These are phyloP conservation scores for Bombus waltoni DNA, from an alignment of 1,140 invertebrate species.

Conservation along the genomic window DNA sequence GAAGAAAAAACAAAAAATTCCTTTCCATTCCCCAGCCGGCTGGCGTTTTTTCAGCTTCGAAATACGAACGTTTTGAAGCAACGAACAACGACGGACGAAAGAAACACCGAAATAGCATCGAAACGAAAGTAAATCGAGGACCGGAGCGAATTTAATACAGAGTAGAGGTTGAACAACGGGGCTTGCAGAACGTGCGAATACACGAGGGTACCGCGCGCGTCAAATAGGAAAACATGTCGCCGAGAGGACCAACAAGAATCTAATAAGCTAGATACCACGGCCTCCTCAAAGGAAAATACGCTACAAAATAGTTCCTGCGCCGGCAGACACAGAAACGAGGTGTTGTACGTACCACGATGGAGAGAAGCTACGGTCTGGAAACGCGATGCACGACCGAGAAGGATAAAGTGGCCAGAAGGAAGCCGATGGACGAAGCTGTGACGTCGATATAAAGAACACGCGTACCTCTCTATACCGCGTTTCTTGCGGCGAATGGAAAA, in stretches of 20 bases:
- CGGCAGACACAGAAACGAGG: conserved; percentile 18
- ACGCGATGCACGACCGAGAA: conserved; percentile 9
- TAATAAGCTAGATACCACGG: conserved; percentile 59
- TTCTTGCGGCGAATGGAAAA: not conserved
- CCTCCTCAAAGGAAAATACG: conserved; percentile 55
- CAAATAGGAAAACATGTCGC: conserved; percentile 43
- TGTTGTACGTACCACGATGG: not conserved
- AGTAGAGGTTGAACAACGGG: not conserved
- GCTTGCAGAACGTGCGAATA: not conserved
- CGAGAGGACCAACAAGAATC: conserved; percentile 40
- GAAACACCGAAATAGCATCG: not conserved
- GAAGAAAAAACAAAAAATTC: not conserved
- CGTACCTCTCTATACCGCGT: not conserved
- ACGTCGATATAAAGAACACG: not conserved
- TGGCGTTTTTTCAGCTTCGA: not conserved
- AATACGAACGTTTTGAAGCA: not conserved
- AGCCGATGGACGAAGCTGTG: not conserved
- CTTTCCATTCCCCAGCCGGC: not conserved
- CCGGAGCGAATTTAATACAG: conserved; percentile 36
- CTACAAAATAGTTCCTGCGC: conserved; percentile 45
- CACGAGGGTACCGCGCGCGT: not conserved
- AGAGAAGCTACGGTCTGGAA: not conserved
- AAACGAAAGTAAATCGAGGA: not conserved
- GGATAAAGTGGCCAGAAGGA: not conserved
- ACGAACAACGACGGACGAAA: not conserved